Evolutionary conservation across 2,797 vertebrate species (phyloP), one percentile per base, ranked within the genome.

Genomic region (Bradypus variegatus): DNA sequence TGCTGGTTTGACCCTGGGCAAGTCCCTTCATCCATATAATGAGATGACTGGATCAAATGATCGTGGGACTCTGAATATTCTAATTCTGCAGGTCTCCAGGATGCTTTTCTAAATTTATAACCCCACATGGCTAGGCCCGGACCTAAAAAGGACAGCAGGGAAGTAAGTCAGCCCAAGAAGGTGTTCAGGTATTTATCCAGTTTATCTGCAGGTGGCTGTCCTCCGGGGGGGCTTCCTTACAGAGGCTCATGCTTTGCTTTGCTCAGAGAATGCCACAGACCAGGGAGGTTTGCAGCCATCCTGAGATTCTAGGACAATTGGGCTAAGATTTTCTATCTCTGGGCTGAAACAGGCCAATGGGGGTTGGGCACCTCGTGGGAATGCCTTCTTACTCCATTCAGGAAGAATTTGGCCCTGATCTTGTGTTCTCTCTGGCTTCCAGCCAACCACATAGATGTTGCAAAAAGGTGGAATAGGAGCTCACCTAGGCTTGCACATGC

Each of bases 261-360:
- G 15, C 31, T 33, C 73, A 87, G 88, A 76, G n/a, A 88, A 83
- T 15, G n/a, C 41, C 70, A n/a, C 62, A 78, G 50, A 73, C 64
- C 76, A 81, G 45, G 84, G 69, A 14, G 38, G 60, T 79, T 81
- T 64, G 64, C 73, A 91, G 87, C 45, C 45, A 73, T 92, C 88
- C 67, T 53, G 90, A 89, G 60, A 90, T 89, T 72, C 88, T 69
- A 45, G 67, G 45, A 64, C 86, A 50, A 70, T 50, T 67, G 31
- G 86, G 83, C 72, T 91, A 90, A 94, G 70, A 78, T 62, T 90
- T 86, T 90, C 88, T 80, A 86, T 83, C 87, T 87, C 91, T 84
- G n/a, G 69, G 27, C 67, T 92, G 73, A 86, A 72, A 80, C 58
- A 76, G 80, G 4, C 77, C 58, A 36, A 27, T 41, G 55, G 78